phyloP scores from a whole-genome alignment of 2,113 vertebrate genomes.

The Mastomys natalensis region DNA sequence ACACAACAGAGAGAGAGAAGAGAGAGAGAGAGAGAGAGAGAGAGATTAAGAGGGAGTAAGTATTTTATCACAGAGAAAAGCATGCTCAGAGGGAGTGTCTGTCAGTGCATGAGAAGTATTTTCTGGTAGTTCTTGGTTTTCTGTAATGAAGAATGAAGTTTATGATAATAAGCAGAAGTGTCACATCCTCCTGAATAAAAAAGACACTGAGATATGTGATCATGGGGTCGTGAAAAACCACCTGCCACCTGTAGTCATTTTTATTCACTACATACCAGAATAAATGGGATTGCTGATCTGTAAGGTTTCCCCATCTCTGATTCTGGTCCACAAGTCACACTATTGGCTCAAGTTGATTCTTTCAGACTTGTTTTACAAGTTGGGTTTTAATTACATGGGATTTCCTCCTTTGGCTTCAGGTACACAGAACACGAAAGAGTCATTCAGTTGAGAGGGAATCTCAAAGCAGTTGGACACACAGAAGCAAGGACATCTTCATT shows the following conservation, averaged over 20 bases:
- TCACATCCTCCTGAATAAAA: constrained; percentile 5
- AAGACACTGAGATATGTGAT: neutral
- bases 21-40: no score
- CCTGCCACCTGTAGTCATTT: neutral
- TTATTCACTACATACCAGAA: constrained; percentile 48
- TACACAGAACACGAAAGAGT: constrained; percentile 32
- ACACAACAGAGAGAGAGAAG: no score
- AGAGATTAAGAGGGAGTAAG: neutral
- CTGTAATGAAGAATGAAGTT: neutral
- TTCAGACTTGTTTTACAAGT: constrained; percentile 82
- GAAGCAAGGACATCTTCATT: constrained; percentile 39
- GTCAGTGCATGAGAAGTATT: neutral
- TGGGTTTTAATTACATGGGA: constrained; percentile 73
- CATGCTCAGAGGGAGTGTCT: neutral
- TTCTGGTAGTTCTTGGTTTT: neutral
- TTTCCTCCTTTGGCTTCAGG: constrained; percentile 75
- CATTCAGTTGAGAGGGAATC: constrained; percentile 59
- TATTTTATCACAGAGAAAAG: neutral
- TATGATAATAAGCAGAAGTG: neutral
- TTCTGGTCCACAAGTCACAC: constrained; percentile 27
- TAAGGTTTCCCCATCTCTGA: constrained; percentile 21
- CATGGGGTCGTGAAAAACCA: neutral
- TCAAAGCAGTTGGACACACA: constrained; percentile 56
- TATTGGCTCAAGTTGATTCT: constrained; percentile 68
- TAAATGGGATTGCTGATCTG: constrained; percentile 45